Conservation (phyloP, 2,888 invertebrate genomes). For the Eledona agricola region DNA sequence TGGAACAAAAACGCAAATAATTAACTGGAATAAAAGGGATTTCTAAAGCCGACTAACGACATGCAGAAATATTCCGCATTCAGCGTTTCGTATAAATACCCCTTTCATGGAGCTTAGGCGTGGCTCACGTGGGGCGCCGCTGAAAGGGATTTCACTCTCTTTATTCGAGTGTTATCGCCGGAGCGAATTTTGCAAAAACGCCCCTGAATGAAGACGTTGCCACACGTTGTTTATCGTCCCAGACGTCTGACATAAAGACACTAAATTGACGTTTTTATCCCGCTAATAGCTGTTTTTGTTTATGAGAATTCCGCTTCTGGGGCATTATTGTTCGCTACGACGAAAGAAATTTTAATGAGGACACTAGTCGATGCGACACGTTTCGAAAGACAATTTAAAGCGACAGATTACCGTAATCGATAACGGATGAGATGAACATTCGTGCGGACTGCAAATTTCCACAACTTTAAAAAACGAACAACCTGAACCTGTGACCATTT, state of each 20-base stretch:
- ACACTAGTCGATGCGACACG: slow-evolving; percentile 5
- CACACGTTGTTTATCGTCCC: no score
- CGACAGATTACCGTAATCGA: no score
- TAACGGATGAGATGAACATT: no score
- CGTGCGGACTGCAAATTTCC: no score
- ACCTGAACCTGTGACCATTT: no score
- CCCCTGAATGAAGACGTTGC: slow-evolving; percentile 2
- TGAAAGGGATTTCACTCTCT: no score
- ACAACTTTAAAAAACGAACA: no score
- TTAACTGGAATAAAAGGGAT: slow-evolving; percentile 4
- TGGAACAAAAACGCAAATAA: slow-evolving; percentile 60
- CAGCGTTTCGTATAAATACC: slow-evolving; percentile 2
- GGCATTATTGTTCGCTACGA: slow-evolving; percentile 1
- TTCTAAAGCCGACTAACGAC: neutral
- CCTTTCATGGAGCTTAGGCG: neutral
- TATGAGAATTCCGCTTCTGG: no score
- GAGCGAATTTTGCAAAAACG: no score
- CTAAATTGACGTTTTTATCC: slow-evolving; percentile 19
- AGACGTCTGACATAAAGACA: no score
- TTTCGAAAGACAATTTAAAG: neutral
- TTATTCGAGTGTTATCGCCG: no score
- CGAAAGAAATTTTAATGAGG: slow-evolving; percentile 20
- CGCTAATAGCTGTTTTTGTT: slow-evolving; percentile 18
- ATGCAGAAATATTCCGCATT: slow-evolving; percentile 5
- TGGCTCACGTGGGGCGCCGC: no score